Base-by-base conservation (phyloP, 2,113 vertebrate species). In the Cromileptes altivelis region DNA sequence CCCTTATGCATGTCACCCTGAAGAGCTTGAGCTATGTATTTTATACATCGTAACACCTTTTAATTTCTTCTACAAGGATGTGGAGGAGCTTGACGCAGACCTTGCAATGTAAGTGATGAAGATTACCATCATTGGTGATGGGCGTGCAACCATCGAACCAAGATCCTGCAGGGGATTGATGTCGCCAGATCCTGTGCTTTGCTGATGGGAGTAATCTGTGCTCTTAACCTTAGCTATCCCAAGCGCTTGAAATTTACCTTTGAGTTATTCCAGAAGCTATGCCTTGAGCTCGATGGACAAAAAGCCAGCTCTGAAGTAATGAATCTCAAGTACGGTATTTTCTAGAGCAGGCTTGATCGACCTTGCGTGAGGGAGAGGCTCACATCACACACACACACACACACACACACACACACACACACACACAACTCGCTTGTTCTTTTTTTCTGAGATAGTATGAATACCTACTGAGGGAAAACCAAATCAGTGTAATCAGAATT, bases 1-100 rank as follows among this genome's bases (percentile, higher is more conserved):
- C 55, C 55, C 55, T 56, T 56, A 25, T 56, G 10, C 23, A 57
- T 2, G 2, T 57, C 56, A 58, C 56, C 56, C 25, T 58, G 5
- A 58, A 60, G 56, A 58, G 25, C 25, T 60, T 60, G 57, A 60
- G 57, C 57, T 23, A 60, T 60, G 57, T 60, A 30, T 27, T 60
- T 30, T 60, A 60, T 60, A 60, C 57, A 58, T 17, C 25, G 14
- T 27, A 58, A 58, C 5, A 58, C 25, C 57, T 58, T 30, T 58
- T 60, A 17, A 60, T 60, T 60, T 60, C 25, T 60, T 60, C 57
- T 30, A 5, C 57, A 60, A 60, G 25, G 57, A 60, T 30, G 57
- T 30, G 57, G 57, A 27, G 57, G 57, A 30, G 57, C 57, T 60
- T 7, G 25, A 60, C 6, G 14, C 57, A 60, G 57, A 60, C 6